Base-by-base conservation (phyloP, 1,140 invertebrate genomes). In the Drosophila triauraria region DNA sequence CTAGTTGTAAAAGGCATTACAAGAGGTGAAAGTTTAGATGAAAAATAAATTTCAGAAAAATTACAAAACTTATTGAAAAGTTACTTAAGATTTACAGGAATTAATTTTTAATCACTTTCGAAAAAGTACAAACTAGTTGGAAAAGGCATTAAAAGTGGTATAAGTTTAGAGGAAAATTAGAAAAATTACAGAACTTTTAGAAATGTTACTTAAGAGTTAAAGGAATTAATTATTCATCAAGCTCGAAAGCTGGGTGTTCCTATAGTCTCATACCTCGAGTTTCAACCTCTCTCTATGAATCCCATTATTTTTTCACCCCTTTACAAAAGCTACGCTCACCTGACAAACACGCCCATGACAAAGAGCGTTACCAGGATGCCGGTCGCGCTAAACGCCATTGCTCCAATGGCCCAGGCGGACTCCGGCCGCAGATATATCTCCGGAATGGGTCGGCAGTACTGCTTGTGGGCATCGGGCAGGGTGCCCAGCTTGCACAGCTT, bases 361-460 rank as follows among this genome's bases (percentile, higher is more conserved):
- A 95, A 96, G 75, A 95, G 92, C 0, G 96, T 97, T 63, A 97
- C 94, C 54, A 97, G 91, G 64, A 98, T 97, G 27, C 97, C 97
- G 9, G 95, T 94, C 6, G 96, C 94, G 46, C 96, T 96, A 83
- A 97, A 96, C 13, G 95, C 94, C 96, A 97, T 98, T 2, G 98
- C 98, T 0, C 97, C 97, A 57, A 99, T 97, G 1, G 97, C 98
- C 96, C 97, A 98, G 30, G 96, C 95, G 84, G 96, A 96, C 79
- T 96, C 96, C 4, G 96, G 95, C 30, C 95, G 94, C 50, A 99
- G 94, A 91, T 97, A 98, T 30, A 96, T 95, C 93, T 98, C 97
- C 0, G 97, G 96, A 44, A 99, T 97, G 35, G 95, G 93, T 0
- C 95, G 94, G 92, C 98, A 99, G 46, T 93, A 92, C 3, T 95